Evolutionary conservation across 2,113 vertebrate genomes (phyloP), one percentile per base, ranked within the genome.

Genomic region (Fulica atra): DNA sequence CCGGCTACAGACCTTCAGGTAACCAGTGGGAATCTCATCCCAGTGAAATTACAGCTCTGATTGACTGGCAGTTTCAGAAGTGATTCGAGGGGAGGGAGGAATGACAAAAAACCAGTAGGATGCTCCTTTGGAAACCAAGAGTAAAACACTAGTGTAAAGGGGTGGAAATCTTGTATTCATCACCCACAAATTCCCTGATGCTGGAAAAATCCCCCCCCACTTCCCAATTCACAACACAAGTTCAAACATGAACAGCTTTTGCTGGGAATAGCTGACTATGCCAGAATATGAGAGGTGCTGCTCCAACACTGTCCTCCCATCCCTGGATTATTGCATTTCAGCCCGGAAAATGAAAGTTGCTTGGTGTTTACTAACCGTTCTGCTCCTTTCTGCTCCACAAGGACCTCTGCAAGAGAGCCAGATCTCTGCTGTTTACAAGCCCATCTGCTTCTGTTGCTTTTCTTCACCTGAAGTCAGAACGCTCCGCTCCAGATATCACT

Each of bases 181-280:
- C 56, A 69, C 88, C 86, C 88, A 77, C 71, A 88, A 90, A 87
- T 38, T 81, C 88, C 86, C 93, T 76, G 79, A 94, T 94, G 91
- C 80, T 96, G 96, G 89, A 97, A 97, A 97, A 92, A 6, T 7
- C 17, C 29, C 25, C 59, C 93, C 31, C 87, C 17, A 18, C 89
- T 96, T 90, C 93, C 95, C 94, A 87, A 86, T 96, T 95, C 92
- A 81, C 94, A 23, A 48, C 95, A 68, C 97, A 97, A 94, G 97
- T 97, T 96, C 94, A 89, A 96, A 97, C 97, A 96, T 0, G 95
- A 98, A 86, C 92, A 84, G 88, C 83, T 94, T 83, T 94, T 95
- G 91, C 88, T 89, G 95, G 91, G 95, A 96, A 92, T 59, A 95
- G 96, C 96, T 95, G 95, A 88, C 65, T 57, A 65, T 71, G 86